Evolutionary conservation across 2,797 vertebrate species (phyloP), one percentile per base, ranked within the genome.

Genomic region (Alfaro cultratus): DNA sequence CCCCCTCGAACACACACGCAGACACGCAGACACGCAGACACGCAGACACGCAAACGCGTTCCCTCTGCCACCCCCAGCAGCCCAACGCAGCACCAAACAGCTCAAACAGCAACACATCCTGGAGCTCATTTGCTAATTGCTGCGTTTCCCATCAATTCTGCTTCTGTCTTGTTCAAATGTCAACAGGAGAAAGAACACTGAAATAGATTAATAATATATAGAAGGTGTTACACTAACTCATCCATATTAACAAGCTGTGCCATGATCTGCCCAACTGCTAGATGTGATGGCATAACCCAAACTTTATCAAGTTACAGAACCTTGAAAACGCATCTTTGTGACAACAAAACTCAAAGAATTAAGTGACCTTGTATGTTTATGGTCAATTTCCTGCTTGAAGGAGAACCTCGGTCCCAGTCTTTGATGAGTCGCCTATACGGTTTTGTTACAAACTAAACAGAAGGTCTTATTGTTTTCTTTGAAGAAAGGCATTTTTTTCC

Each of bases 61-160:
- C 80, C 70, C 41, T 80, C 89, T 82, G 76, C 84, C 89, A 90
- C 89, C 87, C 87, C 83, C 81, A 88, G 86, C 90, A 87, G 87
- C 86, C 96, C 95, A 85, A 80, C 83, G 82, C 88, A 85, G 89
- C 90, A 86, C 88, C 88, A 72, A 92, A 92, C 90, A 67, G 87
- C 91, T 90, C 73, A 2, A 92, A 91, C 96, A 95, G 96, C 96
- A 97, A 97, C 97, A 97, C 89, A 94, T 96, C 90, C 94, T 95
- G 95, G 96, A 97, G 97, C 97, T 99, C 97, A 98, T 99, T 99
- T 99, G 97, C 98, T 99, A 99, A 99, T 99, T 99, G 97, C 97
- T 93, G 96, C 97, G 96, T 97, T 98, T 96, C 96, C 97, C 97
- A 97, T 98, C 97, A 97, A 97, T 99, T 98, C 96, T 96, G 95